A percentile compares a stretch with the other conserved stretches of the same genome.
Evolutionary conservation across 2,797 vertebrate genomes (phyloP).

Genomic region (Spinus olivaceus): DNA sequence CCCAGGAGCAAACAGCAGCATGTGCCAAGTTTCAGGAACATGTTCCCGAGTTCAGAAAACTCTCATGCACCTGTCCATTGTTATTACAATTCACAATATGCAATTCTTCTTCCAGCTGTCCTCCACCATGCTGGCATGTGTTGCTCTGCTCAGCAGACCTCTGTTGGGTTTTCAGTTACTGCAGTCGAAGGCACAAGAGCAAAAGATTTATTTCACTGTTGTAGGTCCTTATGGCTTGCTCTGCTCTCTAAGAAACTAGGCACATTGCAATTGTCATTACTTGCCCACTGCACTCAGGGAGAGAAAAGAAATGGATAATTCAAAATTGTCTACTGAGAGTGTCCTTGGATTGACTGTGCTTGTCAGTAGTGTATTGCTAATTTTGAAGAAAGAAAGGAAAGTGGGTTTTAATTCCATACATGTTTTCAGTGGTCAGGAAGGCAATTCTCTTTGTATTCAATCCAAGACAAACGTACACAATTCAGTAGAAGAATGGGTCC

Average conservation of each 20-base stretch:
- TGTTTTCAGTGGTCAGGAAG: background rate
- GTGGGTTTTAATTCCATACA: background rate
- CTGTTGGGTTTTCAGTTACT: background rate
- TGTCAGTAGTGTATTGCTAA: background rate
- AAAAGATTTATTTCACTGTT: background rate
- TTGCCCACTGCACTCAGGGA: background rate
- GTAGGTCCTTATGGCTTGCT: background rate
- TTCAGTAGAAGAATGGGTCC: background rate
- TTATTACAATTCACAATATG: background rate
- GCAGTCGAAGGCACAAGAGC: background rate
- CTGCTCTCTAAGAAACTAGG: background rate
- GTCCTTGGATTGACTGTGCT: background rate
- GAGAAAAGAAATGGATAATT: background rate
- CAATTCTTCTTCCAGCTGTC: conserved; percentile 27
- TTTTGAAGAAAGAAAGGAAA: background rate
- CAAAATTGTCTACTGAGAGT: background rate
- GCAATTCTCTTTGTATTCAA: background rate
- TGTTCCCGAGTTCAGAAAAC: background rate
- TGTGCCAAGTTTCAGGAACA: conserved; percentile 27
- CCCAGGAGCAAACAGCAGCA: background rate
- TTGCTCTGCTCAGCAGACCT: background rate
- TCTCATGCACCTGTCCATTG: conserved; percentile 26
- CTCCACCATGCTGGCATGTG: background rate
- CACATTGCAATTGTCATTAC: background rate
- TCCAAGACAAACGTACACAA: background rate